phyloP scores from a whole-genome alignment of 2,888 invertebrate genomes.

The Sympetrum striolatum region DNA sequence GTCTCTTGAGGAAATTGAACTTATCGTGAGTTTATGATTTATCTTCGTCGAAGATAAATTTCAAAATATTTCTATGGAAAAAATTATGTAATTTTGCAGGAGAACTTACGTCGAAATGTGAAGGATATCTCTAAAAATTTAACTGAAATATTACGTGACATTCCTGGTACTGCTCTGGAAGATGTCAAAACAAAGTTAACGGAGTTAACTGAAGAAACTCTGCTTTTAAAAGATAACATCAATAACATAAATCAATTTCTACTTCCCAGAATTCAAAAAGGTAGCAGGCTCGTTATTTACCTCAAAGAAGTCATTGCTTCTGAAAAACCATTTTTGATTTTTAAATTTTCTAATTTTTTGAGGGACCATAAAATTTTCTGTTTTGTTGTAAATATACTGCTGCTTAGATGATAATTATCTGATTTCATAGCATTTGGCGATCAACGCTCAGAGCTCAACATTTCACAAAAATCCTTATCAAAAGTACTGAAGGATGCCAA shows the following conservation, averaged over 20 bases:
- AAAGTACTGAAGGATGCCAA: neutral
- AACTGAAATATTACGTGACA: neutral
- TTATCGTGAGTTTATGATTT: neutral
- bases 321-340: neutral
- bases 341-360: neutral
- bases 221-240: neutral
- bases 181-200: neutral
- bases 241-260: neutral
- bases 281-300: neutral
- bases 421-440: neutral
- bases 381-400: neutral
- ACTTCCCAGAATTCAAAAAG: neutral
- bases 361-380: neutral
- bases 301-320: neutral
- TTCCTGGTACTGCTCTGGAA: neutral
- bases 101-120: neutral
- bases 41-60: neutral
- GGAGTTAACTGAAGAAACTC: neutral
- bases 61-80: neutral
- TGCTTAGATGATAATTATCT: neutral
- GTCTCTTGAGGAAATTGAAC: neutral
- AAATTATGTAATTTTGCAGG: neutral
- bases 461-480: neutral
- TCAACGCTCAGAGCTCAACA: neutral
- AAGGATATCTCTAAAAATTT: neutral